Conservation (phyloP, 1,140 invertebrate species). For the Dinothrombium tinctorium region DNA sequence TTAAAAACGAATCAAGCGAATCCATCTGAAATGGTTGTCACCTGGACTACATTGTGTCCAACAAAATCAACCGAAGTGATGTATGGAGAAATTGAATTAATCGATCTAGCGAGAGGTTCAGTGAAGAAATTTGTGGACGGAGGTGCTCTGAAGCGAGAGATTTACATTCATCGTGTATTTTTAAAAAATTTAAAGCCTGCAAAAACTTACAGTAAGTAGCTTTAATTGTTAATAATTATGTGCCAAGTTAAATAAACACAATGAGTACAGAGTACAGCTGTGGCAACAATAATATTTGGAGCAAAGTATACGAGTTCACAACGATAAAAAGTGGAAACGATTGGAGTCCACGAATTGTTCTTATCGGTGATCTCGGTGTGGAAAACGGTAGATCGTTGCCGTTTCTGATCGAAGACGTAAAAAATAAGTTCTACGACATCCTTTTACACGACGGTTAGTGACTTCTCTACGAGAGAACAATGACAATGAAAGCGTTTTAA, state of each 20-base stretch:
- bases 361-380: conserved; percentile 79
- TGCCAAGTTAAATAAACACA: conserved; percentile 6
- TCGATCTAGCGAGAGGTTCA: conserved; percentile 30
- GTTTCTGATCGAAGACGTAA: conserved; percentile 51
- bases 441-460: conserved; percentile 55
- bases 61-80: conserved; percentile 30
- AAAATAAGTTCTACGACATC: conserved; percentile 50
- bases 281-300: conserved; percentile 12
- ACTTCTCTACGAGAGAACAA: neutral
- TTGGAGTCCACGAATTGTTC: conserved; percentile 28
- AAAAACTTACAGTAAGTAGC: neutral
- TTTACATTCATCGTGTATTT: conserved; percentile 56
- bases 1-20: too few relatives aligned
- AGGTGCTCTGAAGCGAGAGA: conserved; percentile 26
- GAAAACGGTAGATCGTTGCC: conserved; percentile 52
- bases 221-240: conserved; percentile 2
- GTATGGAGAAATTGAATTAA: conserved; percentile 32
- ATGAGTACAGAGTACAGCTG: conserved; percentile 45
- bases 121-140: conserved; percentile 48
- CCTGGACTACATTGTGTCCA: conserved; percentile 49
- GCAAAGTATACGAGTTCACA: conserved; percentile 9
- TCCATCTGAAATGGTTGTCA: conserved; percentile 48
- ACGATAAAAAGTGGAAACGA: conserved; percentile 3
- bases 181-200: conserved; percentile 32
- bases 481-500: neutral